phyloP scores from a whole-genome alignment of 92 coral and sea anemone species.

The Plumapathes pennacea region DNA sequence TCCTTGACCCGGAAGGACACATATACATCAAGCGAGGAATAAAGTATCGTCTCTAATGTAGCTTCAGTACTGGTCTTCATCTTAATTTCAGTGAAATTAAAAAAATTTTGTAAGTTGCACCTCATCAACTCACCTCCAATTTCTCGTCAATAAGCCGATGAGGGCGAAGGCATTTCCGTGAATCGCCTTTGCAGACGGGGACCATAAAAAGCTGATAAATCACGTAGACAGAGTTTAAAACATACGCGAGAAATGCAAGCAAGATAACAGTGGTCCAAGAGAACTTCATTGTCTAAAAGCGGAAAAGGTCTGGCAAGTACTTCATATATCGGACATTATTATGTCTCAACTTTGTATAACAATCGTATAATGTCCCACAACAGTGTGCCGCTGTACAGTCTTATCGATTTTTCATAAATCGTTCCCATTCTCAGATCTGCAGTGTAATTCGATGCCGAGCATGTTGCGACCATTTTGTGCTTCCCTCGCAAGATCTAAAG shows the following conservation, averaged over 20 bases:
- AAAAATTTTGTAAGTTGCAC: not conserved
- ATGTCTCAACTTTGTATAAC: too few relatives aligned
- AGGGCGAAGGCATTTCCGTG: constrained; percentile 62
- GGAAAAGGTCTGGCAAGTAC: too few relatives aligned
- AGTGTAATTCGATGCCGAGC: too few relatives aligned
- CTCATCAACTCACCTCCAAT: constrained; percentile 51
- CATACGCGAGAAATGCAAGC: constrained; percentile 65
- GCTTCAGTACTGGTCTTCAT: not conserved
- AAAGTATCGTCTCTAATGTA: not conserved
- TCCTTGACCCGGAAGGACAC: too few relatives aligned
- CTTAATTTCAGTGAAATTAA: not conserved
- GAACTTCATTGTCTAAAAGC: constrained; percentile 40
- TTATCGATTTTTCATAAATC: too few relatives aligned
- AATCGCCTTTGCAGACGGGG: constrained; percentile 79
- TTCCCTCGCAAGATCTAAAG: too few relatives aligned
- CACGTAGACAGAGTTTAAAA: constrained; percentile 73
- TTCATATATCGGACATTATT: too few relatives aligned
- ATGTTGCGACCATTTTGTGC: too few relatives aligned
- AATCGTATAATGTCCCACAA: too few relatives aligned
- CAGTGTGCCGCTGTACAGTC: too few relatives aligned
- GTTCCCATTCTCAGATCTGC: too few relatives aligned
- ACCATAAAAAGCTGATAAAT: constrained; percentile 78
- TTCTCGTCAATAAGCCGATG: constrained; percentile 52
- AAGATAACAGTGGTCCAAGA: constrained; percentile 76
- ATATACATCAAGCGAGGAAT: too few relatives aligned